Evolutionary conservation across 2,797 vertebrate genomes (phyloP).

Genomic region (Melanotaenia nigrans): DNA sequence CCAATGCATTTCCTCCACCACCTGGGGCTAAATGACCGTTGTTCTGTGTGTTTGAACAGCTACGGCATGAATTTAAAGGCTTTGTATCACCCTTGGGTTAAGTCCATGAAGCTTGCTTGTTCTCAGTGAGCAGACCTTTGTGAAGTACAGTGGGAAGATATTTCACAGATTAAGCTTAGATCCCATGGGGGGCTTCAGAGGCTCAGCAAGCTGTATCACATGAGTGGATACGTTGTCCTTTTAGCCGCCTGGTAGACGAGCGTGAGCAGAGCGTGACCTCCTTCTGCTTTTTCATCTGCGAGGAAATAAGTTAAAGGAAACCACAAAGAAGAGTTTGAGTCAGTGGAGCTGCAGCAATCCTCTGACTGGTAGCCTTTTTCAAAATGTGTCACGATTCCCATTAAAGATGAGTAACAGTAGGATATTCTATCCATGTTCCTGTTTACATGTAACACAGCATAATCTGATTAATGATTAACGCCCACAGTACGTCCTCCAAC

Average conservation of each 20-base stretch:
- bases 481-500: background rate
- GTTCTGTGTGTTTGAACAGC: background rate
- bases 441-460: background rate
- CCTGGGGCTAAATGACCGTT: background rate
- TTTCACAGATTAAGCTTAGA: constrained; percentile 31
- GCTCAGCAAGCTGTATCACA: constrained; percentile 9
- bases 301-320: constrained; percentile 21
- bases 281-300: constrained; percentile 15
- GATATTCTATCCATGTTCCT: background rate
- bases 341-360: background rate
- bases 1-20: constrained; percentile 3
- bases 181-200: constrained; percentile 12
- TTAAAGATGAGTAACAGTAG: background rate
- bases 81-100: background rate
- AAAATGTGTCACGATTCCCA: no score
- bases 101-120: background rate
- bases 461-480: background rate
- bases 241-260: constrained; percentile 13
- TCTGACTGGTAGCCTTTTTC: background rate
- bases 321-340: constrained; percentile 3
- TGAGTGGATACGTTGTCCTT: constrained; percentile 16
- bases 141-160: constrained; percentile 8
- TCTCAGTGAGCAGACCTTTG: background rate
- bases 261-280: constrained; percentile 6
- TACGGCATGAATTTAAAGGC: background rate